Evolutionary conservation across 2,888 invertebrate genomes (phyloP).

Genomic region (Ommatoiulus sabulosus): DNA sequence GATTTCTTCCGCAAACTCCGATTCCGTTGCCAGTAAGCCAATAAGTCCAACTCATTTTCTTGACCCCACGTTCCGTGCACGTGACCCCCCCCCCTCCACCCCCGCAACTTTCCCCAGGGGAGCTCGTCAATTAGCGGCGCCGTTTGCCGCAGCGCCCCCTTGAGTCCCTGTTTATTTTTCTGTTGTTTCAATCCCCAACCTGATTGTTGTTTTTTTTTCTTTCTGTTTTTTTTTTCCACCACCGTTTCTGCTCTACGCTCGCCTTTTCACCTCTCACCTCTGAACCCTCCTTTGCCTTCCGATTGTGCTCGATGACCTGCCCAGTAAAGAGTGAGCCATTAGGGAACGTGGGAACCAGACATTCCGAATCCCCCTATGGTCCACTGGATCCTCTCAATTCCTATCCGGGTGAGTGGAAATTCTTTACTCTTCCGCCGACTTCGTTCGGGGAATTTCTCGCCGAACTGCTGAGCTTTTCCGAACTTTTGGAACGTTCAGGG

Average conservation of each 20-base stretch:
- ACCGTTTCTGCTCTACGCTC: neutral
- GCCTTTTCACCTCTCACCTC: neutral
- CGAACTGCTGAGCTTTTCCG: too few species aligned
- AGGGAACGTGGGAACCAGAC: conserved; percentile 33
- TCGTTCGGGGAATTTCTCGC: neutral
- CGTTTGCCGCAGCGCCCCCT: neutral
- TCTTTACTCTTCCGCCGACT: conserved; percentile 64
- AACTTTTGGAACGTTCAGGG: too few species aligned
- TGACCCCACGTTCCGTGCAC: neutral
- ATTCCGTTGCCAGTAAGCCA: conserved; percentile 55
- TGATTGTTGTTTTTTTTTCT: neutral
- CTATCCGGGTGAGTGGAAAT: conserved; percentile 66
- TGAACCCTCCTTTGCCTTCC: neutral
- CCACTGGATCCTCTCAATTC: conserved; percentile 61
- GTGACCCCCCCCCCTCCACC: neutral
- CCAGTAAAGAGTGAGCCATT: conserved; percentile 49
- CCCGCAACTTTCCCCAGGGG: neutral
- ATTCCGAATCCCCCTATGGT: conserved; percentile 49
- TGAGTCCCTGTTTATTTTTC: neutral
- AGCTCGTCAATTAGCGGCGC: neutral
- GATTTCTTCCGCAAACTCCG: conserved; percentile 54
- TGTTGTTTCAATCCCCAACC: conserved; percentile 9
- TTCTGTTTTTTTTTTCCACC: neutral
- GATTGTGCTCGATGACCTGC: conserved; percentile 7
- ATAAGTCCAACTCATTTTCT: neutral